Evolutionary conservation across 2,113 vertebrate species (phyloP), one percentile per base, ranked within the genome.

Genomic region (Dermatemys mawii): DNA sequence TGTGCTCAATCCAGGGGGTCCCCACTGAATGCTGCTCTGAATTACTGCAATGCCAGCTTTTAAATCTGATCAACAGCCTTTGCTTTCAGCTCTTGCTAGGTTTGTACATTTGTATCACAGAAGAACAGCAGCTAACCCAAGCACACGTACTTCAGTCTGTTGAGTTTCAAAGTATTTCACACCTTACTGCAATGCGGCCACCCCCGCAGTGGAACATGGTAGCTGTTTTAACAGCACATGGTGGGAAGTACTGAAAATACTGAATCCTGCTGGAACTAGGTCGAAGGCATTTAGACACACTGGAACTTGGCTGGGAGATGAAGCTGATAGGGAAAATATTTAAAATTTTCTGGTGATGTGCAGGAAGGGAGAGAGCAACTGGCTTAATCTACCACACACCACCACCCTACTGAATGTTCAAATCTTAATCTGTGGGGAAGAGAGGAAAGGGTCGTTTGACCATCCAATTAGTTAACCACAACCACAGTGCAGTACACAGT

Each of bases 381-480:
- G n/a, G 63, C 21, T 70, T 70, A 70, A 24, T 26, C 38, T 63
- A 7, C 3, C 38, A 24, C 11, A 17, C 1, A 53, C 32, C 21
- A 9, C 8, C 35, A 5, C 11, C 35, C 1, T 0, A 78, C 57
- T 2, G 0, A 44, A 13, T 0, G 21, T 46, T n/a, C n/a, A 3
- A 27, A 60, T 5, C 0, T 8, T 0, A 3, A 17, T 12, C 12
- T 17, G 4, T 8, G 29, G 4, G 10, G 0, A 0, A 44, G 78
- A 3, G 24, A 38, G 32, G 12, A 73, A 5, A 38, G 73, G 57
- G 29, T 32, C 12, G 3, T 57, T 2, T 9, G 0, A 32, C 16
- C 1, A 1, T 29, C 79, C 35, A 2, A 26, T 10, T 16, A 4
- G 14, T 22, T 57, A 7, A 54, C 22, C 22, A 54, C 1, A 9